Percentiles rank a stretch among this genome's conserved stretches.
Conservation (phyloP, 2,113 vertebrate species). For the Lophura nycthemera region DNA sequence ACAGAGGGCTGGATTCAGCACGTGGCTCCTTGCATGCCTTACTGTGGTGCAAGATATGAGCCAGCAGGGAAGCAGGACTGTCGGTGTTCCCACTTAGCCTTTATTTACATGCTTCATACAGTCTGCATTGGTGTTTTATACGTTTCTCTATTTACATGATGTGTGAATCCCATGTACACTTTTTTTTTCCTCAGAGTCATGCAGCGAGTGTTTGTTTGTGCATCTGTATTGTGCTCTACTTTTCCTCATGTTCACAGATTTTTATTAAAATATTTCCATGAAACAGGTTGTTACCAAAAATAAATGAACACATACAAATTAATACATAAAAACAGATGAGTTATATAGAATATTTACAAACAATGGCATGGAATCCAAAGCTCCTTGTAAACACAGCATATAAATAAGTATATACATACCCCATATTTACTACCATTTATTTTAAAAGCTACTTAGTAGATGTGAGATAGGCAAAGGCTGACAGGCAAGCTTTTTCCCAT, state of each 20-base stretch:
- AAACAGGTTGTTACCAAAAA: conserved; percentile 76
- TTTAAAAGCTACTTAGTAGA: conserved; percentile 46
- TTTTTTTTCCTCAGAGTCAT: conserved; percentile 42
- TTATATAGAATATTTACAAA: conserved; percentile 78
- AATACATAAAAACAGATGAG: conserved; percentile 76
- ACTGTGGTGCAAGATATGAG: accelerated
- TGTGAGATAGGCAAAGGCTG: conserved; percentile 29
- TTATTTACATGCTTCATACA: neutral
- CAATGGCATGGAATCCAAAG: conserved; percentile 70
- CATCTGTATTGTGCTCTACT: conserved; percentile 72
- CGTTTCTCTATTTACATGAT: conserved; percentile 47
- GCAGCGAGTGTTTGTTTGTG: conserved; percentile 70
- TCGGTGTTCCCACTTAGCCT: neutral
- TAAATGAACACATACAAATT: conserved; percentile 76
- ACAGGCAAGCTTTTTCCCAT: neutral
- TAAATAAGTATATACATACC: conserved; percentile 57
- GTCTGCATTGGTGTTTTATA: conserved; percentile 7
- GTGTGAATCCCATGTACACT: conserved; percentile 62
- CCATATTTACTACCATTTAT: conserved; percentile 15
- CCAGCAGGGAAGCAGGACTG: neutral
- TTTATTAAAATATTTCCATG: conserved; percentile 78
- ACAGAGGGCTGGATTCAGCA: accelerated
- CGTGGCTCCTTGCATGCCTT: neutral
- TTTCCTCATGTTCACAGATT: conserved; percentile 78
- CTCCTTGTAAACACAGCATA: conserved; percentile 60